Conservation (phyloP, 1,140 invertebrate genomes). For the Diprion similis region DNA sequence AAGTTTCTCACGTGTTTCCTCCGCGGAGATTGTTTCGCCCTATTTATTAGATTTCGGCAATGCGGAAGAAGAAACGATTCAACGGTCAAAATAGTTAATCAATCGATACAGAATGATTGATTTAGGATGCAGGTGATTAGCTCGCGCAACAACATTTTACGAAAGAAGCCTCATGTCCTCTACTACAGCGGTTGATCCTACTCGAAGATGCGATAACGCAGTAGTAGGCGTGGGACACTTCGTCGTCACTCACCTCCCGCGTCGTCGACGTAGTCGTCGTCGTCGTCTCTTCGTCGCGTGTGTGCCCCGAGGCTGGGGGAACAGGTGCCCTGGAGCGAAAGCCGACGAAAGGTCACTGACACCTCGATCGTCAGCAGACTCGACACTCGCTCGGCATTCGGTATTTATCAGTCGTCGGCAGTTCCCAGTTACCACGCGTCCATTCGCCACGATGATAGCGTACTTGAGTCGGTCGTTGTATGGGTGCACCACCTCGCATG, state of each 20-base stretch:
- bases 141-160: no score
- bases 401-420: slow-evolving; percentile 5
- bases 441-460: neutral
- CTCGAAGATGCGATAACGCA: neutral
- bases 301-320: neutral
- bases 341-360: slow-evolving; percentile 3
- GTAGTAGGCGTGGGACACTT: neutral
- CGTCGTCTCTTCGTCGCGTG: no score
- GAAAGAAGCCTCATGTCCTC: no score
- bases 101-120: no score
- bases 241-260: no score
- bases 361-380: slow-evolving; percentile 3
- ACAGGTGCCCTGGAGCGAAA: neutral
- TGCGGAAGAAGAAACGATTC: no score
- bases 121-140: no score
- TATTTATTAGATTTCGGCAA: no score
- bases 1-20: no score
- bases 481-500: neutral
- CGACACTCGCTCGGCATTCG: neutral
- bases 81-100: no score
- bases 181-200: neutral
- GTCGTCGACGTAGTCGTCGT: no score
- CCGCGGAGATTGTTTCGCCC: no score
- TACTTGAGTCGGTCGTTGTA: neutral
- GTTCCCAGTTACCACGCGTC: neutral